These are phyloP conservation scores for Galeopterus variegatus DNA, from an alignment of 2,113 vertebrate genomes.

Conservation along the genomic window DNA sequence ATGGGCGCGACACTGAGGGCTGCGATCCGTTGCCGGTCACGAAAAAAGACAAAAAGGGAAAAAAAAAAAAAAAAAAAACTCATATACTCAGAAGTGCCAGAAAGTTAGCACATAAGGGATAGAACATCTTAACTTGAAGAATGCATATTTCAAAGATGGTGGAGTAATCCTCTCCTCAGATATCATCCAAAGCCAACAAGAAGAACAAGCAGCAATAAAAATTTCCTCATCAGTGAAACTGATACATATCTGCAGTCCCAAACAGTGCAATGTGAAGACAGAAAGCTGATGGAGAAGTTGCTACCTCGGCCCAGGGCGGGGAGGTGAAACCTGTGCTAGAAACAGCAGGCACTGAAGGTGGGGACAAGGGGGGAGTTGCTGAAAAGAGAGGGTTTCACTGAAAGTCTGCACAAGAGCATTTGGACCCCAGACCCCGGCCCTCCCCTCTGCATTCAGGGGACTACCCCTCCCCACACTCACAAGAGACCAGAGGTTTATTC, in stretches of 20 bases:
- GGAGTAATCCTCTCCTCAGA: background rate
- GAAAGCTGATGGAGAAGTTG: background rate
- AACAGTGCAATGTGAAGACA: background rate
- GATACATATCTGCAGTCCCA: background rate
- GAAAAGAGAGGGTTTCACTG: background rate
- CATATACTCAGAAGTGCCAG: background rate
- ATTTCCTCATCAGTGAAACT: background rate
- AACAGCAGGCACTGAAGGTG: background rate
- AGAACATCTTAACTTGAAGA: conserved; percentile 30
- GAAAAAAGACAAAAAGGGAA: too few species aligned
- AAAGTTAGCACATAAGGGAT: conserved; percentile 5
- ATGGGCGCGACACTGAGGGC: too few species aligned
- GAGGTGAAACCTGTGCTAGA: background rate
- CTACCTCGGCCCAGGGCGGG: background rate
- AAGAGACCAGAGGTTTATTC: background rate
- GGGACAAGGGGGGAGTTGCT: accelerated
- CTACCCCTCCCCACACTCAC: background rate
- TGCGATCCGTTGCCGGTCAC: too few species aligned
- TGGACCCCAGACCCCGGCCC: background rate
- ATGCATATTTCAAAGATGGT: background rate
- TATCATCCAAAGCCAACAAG: background rate
- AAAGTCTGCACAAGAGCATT: background rate
- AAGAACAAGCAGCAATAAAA: conserved; percentile 23
- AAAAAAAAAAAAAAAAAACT: too few species aligned
- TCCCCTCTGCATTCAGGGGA: background rate